Evolutionary conservation across 2,113 vertebrate genomes (phyloP), one percentile per base, ranked within the genome.

Genomic region (Nothocercus nigrocapillus): DNA sequence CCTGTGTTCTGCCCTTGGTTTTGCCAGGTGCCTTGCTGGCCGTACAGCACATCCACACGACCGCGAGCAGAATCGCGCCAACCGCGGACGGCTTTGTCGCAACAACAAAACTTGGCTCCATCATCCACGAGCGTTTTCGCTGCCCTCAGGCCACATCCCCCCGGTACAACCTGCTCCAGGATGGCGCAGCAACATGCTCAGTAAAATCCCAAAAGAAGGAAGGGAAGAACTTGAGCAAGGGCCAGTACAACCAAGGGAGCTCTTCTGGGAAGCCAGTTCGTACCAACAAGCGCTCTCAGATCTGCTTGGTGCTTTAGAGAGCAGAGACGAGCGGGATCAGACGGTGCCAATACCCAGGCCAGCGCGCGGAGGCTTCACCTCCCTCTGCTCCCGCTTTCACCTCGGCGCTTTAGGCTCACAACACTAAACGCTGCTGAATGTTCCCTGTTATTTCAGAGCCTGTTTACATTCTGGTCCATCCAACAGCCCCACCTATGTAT

Each of bases 31-130:
- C 96, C 16, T 97, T 98, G 38, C 94, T 99, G 58, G 96, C 95
- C 3, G 97, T 97, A 8, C 98, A 98, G 95, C 96, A 97, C 19
- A 94, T 98, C 36, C 96, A 98, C 38, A 94, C 98, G 1, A 70
- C 98, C 2, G 96, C 98, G 5, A 96, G 96, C 69, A 96, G 93
- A 51, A 98, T 98, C 47, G 45, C 97, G 44, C 95, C 98, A 97
- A 97, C 94, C 17, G 89, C 97, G 73, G 97, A 97, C 0, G 97
- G 98, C 40, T 98, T 99, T 13, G 92, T 98, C 38, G 98, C 98
- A 5, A 36, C 98, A 63, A 97, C 97, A 1, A 95, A 95, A 91
- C 95, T 94, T 0, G 98, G 98, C 14, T 95, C 91, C 13, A 72
- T 97, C 59, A 96, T 98, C 66, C 82, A 53, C 3, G 97, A 99